Base-by-base conservation (phyloP, 2,797 vertebrate species). In the Molossus molossus region DNA sequence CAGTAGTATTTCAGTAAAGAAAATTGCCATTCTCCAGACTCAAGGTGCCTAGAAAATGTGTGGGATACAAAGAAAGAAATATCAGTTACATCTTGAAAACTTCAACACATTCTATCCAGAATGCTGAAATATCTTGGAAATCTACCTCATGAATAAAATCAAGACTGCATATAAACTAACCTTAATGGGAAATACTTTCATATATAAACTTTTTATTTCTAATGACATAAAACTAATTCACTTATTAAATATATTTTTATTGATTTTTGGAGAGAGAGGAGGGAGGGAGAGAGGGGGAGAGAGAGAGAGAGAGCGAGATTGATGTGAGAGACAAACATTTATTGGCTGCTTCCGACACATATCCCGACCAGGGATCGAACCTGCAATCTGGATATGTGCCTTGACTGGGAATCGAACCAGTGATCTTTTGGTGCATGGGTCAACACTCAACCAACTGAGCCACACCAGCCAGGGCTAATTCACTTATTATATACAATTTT, bases 141-240 rank as follows among this genome's bases (percentile, higher is more conserved):
- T 88, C 14, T 57, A 65, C 10, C 13, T 76, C 15, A 64, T 76
- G 40, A 94, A 86, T 89, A 81, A 94, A 94, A 92, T 92, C 3
- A 77, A 75, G 17, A 80, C 57, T 17, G 86, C 86, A 85, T 58
- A 91, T 64, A 87, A 96, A 84, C 33, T 75, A 58, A 94, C 53
- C 50, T 5, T 94, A 88, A 82, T 60, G 11, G 75, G 40, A 37
- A 94, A 89, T 82, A 92, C 13, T 90, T 95, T 91, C 37, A 80
- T 21, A 92, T 1, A 50, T 23, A 21, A 83, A 53, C 4, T n/a
- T 85, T 67, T 62, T 60, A 77, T 50, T 48, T 40, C 33, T 53
- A 90, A 25, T 72, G 27, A 82, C 48, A 64, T 87, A 79, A 80
- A 94, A 82, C 14, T 40, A 64, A 76, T 60, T 64, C 60, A 45